Evolutionary conservation across 2,888 invertebrate species (phyloP), one percentile per base, ranked within the genome.

Genomic region (Brenthis ino): DNA sequence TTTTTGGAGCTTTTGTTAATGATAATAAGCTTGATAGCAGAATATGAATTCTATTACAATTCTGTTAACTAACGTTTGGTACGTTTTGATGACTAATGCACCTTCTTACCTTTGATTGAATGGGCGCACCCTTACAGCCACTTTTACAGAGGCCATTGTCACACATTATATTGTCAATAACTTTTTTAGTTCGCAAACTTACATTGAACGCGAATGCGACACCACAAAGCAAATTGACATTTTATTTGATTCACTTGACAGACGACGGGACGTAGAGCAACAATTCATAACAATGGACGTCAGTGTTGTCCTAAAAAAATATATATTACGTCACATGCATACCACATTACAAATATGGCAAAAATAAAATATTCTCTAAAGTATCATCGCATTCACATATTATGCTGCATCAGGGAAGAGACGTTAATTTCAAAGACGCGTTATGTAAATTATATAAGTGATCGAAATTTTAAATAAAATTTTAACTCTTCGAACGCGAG

Each of bases 111-210:
- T 96, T 92, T 96, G 95, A 93, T 97, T 97, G 92, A 97, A 97
- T 89, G 97, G 97, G 86, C 97, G 95, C 91, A 97, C 97, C 93
- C 97, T 95, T 80, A 97, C 97, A 83, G 97, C 97, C 85, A 97
- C 97, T 94, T 97, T 97, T 82, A 98, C 96, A 80, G 98, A 98
- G 85, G 98, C 97, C 97, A 97, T 97, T 90, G 83, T 93, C 86
- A 88, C 89, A 87, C 93, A 93, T 93, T 92, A 93, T 93, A 88
- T 86, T 85, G 79, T 84, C 79, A 87, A 82, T 82, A 82, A 78
- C 79, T 80, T 79, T 75, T 76, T 78, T 80, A 80, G 80, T 79
- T 80, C 79, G 74, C 79, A 85, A 85, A 85, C 83, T 85, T 86
- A 77, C 83, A 83, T 80, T 85, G 85, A 86, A 72, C 81, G 83